Base-by-base conservation (phyloP, 2,113 vertebrate genomes). In the Oncorhynchus clarkii region DNA sequence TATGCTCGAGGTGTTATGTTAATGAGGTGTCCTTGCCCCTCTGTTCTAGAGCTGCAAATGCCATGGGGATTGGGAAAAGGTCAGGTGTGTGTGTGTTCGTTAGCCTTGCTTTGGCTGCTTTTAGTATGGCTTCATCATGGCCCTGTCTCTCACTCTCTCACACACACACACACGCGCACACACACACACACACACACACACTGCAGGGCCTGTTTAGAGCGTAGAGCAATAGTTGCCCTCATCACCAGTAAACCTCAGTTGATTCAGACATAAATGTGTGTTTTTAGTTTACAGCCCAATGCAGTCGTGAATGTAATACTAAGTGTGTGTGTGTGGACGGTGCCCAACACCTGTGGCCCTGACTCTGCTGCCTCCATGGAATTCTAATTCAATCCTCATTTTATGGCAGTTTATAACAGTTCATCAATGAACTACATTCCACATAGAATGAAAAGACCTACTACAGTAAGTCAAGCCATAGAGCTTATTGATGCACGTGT, bases 1-100 rank as follows among this genome's bases (percentile, higher is more conserved):
- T 6, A 20, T 2, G 29, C 22, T 39, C 3, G 75, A 69, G 78
- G 74, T 82, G 78, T 74, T 73, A 89, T 90, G 85, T 81, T 86
- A 90, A 92, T 90, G 74, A 88, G 82, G 81, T 75, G 82, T 79
- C 72, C 45, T 20, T 20, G 76, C 78, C 80, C 79, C 57, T 85
- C 88, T 45, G 75, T 0, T 14, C 69, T 14, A 5, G 78, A 74
- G 75, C 60, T 84, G 81, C 86, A 89, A 11, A 45, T 45, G 9
- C 39, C 39, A 45, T 80, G 75, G 66, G 85, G 87, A 88, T 88
- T 89, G 81, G 86, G 82, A 88, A 45, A 91, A 92, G 90, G 89
- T 90, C 86, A 82, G 73, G 39, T 45, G 7, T 45, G 39, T 67
- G 72, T 67, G 72, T 67, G 51, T 76, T 72, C 77, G 80, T 80